Base-by-base conservation (phyloP, 2,113 vertebrate genomes). In the Colaptes auratus region DNA sequence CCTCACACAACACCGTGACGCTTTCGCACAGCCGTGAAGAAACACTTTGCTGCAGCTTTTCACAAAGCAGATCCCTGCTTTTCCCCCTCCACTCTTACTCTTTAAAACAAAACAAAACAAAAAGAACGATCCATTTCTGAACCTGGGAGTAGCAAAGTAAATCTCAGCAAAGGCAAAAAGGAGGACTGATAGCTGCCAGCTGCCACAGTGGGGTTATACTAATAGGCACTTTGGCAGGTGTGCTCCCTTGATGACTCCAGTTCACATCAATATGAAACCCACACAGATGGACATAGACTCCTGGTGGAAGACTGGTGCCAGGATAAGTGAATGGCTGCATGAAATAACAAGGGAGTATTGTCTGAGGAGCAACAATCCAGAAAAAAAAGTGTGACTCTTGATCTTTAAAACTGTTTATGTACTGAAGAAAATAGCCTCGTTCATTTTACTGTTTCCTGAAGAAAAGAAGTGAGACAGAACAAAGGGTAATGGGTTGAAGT, bases 181-280 rank as follows among this genome's bases (percentile, higher is more conserved):
- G 46, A 74, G 25, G 86, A 64, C 82, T 36, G 76, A 60, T 15
- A 16, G 86, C 71, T 91, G 77, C 64, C 79, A 80, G 79, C 15
- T 73, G 64, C 65, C 69, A 35, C 72, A 4, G 52, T 19, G 55
- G 82, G 79, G 65, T 91, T 75, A 53, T 7, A 13, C 35, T 81
- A 91, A 91, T 3, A 92, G 53, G 53, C 58, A 69, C 90, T 93
- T 95, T 94, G 90, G 91, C 89, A 91, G 36, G 74, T n/a, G 50
- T 33, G 64, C 4, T 4, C 69, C 14, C 36, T 58, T 28, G 30
- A 73, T 0, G 5, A 39, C 70, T 92, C 89, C 72, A 86, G 0
- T 36, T 89, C 82, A 64, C 75, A 76, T 82, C 75, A 77, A 59
- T 16, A 63, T 5, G 44, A 92, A 95, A 78, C 70, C 75, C 91